Evolutionary conservation across 2,888 invertebrate genomes (phyloP), one percentile per base, ranked within the genome.

Genomic region (Papilio protenor): DNA sequence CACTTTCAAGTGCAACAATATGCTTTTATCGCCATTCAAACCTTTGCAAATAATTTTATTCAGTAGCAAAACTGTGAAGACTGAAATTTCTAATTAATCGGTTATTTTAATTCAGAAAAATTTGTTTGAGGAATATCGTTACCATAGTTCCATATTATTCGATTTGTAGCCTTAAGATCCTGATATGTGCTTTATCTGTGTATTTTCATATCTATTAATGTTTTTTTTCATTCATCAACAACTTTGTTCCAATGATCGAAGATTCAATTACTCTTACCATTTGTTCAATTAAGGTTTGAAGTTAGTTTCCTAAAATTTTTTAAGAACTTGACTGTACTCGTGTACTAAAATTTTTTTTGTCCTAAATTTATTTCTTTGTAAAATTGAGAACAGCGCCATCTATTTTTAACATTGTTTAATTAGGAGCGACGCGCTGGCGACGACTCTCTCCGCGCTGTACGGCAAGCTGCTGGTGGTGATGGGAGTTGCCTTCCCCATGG

Each of bases 401-500:
- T 66, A 10, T 40, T n/a, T 1, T 11, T n/a, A 49, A 75, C 66
- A 77, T 64, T 77, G 82, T 84, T 77, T 84, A 93, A 92, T 74
- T 92, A 98, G 98, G 84, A 92, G 96, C 80, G 98, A 98, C 91
- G 98, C 98, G 82, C 93, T 98, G 87, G 97, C 98, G 79, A 97
- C 98, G 55, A 97, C 98, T 23, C 95, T 99, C 82, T 99, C 99
- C 81, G 98, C 98, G 0, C 96, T 99, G 47, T 99, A 99, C 90
- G 98, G 98, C 71, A 98, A 99, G 92, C 95, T 99, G 75, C 93
- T 99, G 84, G 98, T 99, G 64, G 98, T 99, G 71, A 98, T 98
- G 97, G 99, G 99, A 1, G 97, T 98, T 81, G 98, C 98, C 21
- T 98, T 99, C 92, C 99, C 99, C 75, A 97, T 99, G 97, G 98